A percentile compares a stretch with the other conserved stretches of the same genome.
These are phyloP conservation scores for Drosophila grimshawi DNA, from an alignment of 1,140 invertebrate genomes.

Conservation along the genomic window DNA sequence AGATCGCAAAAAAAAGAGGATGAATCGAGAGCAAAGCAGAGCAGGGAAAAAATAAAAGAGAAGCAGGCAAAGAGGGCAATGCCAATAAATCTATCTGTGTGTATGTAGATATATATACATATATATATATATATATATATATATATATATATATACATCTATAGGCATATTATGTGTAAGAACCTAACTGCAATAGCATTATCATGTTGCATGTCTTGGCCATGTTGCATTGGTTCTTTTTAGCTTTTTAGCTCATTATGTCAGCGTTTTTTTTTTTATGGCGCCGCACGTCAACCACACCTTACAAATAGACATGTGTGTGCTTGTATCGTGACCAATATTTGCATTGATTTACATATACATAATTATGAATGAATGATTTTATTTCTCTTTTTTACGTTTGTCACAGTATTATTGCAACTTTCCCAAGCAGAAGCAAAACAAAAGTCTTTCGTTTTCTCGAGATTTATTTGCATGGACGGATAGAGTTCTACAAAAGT, in stretches of 20 bases:
- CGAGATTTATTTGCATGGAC: too few species aligned
- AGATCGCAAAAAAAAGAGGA: not conserved
- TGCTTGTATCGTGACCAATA: conserved; percentile 36
- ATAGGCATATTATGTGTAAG: too few species aligned
- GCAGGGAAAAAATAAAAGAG: conserved; percentile 7
- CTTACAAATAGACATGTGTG: conserved; percentile 28
- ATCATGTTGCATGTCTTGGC: not conserved
- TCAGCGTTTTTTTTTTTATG: conserved; percentile 36
- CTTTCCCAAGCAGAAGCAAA: too few species aligned
- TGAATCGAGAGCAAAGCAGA: conserved; percentile 5
- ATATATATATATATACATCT: not conserved
- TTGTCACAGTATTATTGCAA: not conserved
- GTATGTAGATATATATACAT: not conserved
- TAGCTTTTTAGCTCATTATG: conserved; percentile 62
- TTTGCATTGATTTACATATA: conserved; percentile 39
- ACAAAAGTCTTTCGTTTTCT: too few species aligned
- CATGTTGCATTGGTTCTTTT: conserved; percentile 38
- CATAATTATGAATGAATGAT: conserved; percentile 32
- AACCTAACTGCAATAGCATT: not conserved
- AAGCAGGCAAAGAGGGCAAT: conserved; percentile 48
- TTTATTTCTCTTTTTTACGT: not conserved
- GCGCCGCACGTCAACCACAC: conserved; percentile 38
- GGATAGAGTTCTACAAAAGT: too few species aligned
- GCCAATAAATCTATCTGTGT: conserved; percentile 31
- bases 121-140: not conserved